Base-by-base conservation (phyloP, 2,888 invertebrate genomes). In the Morinoia aosen region DNA sequence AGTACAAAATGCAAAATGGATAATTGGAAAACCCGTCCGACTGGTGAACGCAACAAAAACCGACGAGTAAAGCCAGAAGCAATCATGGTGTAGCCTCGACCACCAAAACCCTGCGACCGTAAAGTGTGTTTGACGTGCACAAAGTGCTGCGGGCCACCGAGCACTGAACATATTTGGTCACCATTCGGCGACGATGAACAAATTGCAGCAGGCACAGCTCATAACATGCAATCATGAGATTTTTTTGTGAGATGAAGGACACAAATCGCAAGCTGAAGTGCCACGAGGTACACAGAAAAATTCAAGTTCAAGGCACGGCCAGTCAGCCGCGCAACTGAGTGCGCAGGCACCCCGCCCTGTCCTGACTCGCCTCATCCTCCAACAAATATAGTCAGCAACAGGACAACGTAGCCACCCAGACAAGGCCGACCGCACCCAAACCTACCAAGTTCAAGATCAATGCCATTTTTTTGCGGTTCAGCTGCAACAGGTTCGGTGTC, bases 361-460 rank as follows among this genome's bases (percentile, higher is more conserved):
- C 93, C 93, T 93, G 57, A 40, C 90, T 90, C 14, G 90, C 16
- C 25, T 76, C 76, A 76, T 33, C 76, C 33, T 16, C 76, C 25
- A 76, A 76, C 25, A 76, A 14, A 76, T 19, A 76, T 76, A 76
- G 76, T 76, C 90, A 90, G 90, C 90, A 48, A 90, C 90, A 57
- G 93, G 93, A 93, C 93, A 93, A 93, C 57, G 48, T 48, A 90
- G 90, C 48, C 48, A 90, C 90, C 16, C 93, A 39, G 57, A 57
- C 93, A 93, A 93, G 93, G 93, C 25, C 93, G 33, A 57, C 93
- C 93, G 58, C 93, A 57, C 93, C 93, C 93, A 25, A 93, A 56
- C 91, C 91, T 39, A 57, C 93, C 93, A 93, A 93, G 93, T 93
- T 93, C 93, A 93, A 93, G 93, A 58, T 93, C 93, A 93, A 93